These are phyloP conservation scores for Dendropsophus ebraccatus DNA, from an alignment of 2,113 vertebrate species.

Conservation along the genomic window DNA sequence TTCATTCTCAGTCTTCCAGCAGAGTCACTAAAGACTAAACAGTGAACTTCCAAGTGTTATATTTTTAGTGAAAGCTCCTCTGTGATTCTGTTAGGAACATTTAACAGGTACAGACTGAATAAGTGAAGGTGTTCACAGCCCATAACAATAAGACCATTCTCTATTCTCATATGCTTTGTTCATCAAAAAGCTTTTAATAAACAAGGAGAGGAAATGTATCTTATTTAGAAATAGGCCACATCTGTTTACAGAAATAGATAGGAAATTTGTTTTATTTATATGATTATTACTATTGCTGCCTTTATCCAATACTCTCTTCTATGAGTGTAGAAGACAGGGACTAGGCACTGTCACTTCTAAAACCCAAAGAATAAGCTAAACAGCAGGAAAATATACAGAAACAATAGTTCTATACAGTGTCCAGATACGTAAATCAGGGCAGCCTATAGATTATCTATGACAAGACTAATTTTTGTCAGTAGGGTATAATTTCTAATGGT, in stretches of 20 bases:
- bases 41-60: slow-evolving; percentile 27
- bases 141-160: slow-evolving; percentile 48
- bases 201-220: not conserved
- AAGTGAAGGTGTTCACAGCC: slow-evolving; percentile 27
- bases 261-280: not conserved
- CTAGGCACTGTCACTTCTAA: not conserved
- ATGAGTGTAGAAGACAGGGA: not conserved
- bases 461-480: too few relatives aligned
- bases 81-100: slow-evolving; percentile 47
- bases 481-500: too few relatives aligned
- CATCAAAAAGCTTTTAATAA: not conserved
- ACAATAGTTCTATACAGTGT: too few relatives aligned
- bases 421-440: too few relatives aligned
- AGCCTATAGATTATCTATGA: too few relatives aligned
- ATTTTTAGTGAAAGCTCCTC: slow-evolving; percentile 20
- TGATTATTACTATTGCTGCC: not conserved
- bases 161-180: not conserved
- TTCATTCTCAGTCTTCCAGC: not conserved
- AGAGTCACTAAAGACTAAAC: slow-evolving; percentile 24
- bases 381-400: too few relatives aligned
- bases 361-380: too few relatives aligned
- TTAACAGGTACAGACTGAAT: slow-evolving; percentile 54
- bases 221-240: not conserved
- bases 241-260: not conserved
- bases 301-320: not conserved